Conservation (phyloP, 2,113 vertebrate species). For the Nothocercus nigrocapillus region DNA sequence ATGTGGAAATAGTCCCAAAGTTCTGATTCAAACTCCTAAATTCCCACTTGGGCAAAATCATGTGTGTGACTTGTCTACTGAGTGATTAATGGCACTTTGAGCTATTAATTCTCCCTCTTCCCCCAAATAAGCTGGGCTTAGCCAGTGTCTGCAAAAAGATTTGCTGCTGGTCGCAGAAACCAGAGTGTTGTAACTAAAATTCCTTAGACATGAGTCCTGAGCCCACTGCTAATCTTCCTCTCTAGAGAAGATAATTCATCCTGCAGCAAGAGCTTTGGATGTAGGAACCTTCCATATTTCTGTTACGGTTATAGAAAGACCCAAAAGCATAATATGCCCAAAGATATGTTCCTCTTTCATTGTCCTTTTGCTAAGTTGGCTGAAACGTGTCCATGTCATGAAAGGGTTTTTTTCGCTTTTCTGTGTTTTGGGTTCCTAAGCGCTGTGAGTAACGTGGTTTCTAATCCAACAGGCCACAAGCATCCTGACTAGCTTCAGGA, state of each 20-base stretch:
- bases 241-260: not conserved
- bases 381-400: not conserved
- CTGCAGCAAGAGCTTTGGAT: not conserved
- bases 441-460: not conserved
- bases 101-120: not conserved
- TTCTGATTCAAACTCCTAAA: not conserved
- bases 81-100: not conserved
- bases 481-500: not conserved
- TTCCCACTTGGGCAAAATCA: not conserved
- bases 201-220: not conserved
- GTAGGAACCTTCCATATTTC: not conserved
- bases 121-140: not conserved
- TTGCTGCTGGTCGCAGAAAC: not conserved
- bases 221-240: not conserved
- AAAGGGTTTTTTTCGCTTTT: not conserved
- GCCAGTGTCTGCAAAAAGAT: not conserved
- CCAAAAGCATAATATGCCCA: not conserved
- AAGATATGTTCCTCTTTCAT: not conserved
- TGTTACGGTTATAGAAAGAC: not conserved
- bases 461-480: not conserved
- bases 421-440: not conserved
- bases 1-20: not conserved
- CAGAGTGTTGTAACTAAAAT: not conserved
- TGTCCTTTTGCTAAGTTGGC: not conserved
- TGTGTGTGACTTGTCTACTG: accelerated